Percentiles rank a stretch among this genome's conserved stretches.
phyloP scores from a whole-genome alignment of 2,888 invertebrate genomes.

The Archaeoteleia sp. region DNA sequence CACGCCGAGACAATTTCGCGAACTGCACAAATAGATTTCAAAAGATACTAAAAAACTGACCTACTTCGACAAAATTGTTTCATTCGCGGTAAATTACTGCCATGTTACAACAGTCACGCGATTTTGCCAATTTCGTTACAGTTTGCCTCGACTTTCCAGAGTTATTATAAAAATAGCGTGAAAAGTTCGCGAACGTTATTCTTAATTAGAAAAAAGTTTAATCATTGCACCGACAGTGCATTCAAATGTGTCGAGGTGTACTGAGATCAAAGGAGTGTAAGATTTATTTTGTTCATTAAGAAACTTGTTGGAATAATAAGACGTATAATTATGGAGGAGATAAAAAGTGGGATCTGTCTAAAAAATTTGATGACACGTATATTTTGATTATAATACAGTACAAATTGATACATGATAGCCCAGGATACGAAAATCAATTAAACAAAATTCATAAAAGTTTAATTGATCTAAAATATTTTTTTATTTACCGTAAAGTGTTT shows the following conservation, averaged over 20 bases:
- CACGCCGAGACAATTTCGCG: conserved; percentile 23
- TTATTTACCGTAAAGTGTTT: no score
- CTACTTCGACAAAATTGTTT: conserved; percentile 44
- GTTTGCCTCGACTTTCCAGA: conserved; percentile 42
- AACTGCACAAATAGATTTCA: conserved; percentile 37
- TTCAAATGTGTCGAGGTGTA: background rate
- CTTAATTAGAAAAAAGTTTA: conserved; percentile 26
- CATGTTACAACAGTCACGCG: conserved; percentile 48
- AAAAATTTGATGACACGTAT: no score
- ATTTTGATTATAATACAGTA: no score
- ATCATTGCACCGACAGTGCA: conserved; percentile 2
- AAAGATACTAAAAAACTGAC: conserved; percentile 47
- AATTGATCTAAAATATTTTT: no score
- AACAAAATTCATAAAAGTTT: no score
- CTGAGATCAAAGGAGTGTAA: conserved; percentile 5
- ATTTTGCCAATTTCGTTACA: conserved; percentile 49
- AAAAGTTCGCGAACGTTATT: conserved; percentile 18
- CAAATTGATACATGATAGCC: no score
- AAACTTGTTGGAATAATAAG: conserved; percentile 8
- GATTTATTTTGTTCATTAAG: conserved; percentile 2
- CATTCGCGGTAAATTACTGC: conserved; percentile 39
- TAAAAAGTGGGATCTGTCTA: no score
- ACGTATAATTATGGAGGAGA: no score
- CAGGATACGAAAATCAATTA: no score
- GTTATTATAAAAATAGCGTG: conserved; percentile 17